Conservation (phyloP, 1,140 invertebrate species). For the Ridgeia piscesae region DNA sequence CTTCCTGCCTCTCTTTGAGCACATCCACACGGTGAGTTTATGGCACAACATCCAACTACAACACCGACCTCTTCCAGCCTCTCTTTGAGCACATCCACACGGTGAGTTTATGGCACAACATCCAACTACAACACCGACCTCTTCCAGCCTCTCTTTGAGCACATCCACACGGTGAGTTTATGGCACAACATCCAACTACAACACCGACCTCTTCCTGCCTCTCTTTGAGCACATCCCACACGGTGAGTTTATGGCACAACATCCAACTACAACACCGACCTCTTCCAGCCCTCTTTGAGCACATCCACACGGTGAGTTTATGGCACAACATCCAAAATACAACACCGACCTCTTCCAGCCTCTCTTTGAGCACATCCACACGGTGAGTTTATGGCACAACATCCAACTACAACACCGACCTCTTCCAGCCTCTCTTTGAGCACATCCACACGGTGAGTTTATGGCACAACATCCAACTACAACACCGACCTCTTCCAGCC, state of each 20-base stretch:
- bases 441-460: too few species aligned
- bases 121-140: slow-evolving; percentile 99
- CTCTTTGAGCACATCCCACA: too few species aligned
- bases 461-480: slow-evolving; percentile 95
- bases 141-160: slow-evolving; percentile 90
- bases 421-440: slow-evolving; percentile 92
- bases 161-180: too few species aligned
- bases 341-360: slow-evolving; percentile 97
- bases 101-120: too few species aligned
- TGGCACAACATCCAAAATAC: slow-evolving; percentile 96
- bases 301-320: too few species aligned
- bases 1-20: slow-evolving; percentile 90
- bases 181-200: slow-evolving; percentile 96
- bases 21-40: too few species aligned
- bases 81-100: too few species aligned
- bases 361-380: too few species aligned
- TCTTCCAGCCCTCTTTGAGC: slow-evolving; percentile 94
- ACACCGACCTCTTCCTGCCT: slow-evolving; percentile 94
- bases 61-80: slow-evolving; percentile 94
- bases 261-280: slow-evolving; percentile 98
- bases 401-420: slow-evolving; percentile 98
- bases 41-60: slow-evolving; percentile 96
- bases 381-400: too few species aligned
- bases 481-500: slow-evolving; percentile 97
- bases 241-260: too few species aligned